A percentile compares a stretch with the other conserved stretches of the same genome.
These are phyloP conservation scores for Harlomillsia oculata DNA, from an alignment of 1,140 invertebrate genomes.

Conservation along the genomic window DNA sequence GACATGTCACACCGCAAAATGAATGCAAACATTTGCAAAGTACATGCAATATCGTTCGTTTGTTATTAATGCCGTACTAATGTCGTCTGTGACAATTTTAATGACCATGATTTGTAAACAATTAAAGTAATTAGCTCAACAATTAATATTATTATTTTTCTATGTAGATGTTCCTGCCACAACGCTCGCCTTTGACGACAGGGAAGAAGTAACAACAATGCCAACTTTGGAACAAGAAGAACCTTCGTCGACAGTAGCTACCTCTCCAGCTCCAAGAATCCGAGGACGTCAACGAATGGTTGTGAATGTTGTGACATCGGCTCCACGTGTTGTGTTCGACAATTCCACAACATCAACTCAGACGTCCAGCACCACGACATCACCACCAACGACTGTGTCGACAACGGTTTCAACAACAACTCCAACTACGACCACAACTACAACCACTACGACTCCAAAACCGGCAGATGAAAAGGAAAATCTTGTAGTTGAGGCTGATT, in stretches of 20 bases:
- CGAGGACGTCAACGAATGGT: conserved; percentile 15
- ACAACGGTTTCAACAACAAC: conserved; percentile 5
- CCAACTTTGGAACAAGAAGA: conserved; percentile 3
- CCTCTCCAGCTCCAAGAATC: neutral
- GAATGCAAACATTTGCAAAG: too few relatives aligned
- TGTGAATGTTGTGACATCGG: conserved; percentile 29
- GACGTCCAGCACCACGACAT: neutral
- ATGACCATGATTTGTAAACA: too few relatives aligned
- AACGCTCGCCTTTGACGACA: neutral
- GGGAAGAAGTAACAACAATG: conserved; percentile 6
- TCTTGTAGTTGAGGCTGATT: conserved; percentile 25
- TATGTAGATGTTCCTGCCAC: too few relatives aligned
- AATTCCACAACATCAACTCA: conserved; percentile 4
- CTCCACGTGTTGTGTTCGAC: conserved; percentile 22
- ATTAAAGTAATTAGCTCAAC: too few relatives aligned
- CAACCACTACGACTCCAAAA: neutral
- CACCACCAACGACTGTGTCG: neutral
- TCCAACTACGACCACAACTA: neutral
- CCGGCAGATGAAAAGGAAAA: conserved; percentile 26
- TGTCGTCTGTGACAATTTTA: too few relatives aligned
- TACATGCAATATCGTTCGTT: too few relatives aligned
- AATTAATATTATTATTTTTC: too few relatives aligned
- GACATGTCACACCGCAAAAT: too few relatives aligned
- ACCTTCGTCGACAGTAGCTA: neutral
- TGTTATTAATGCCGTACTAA: too few relatives aligned